Evolutionary conservation across 2,888 invertebrate genomes (phyloP), one percentile per base, ranked within the genome.

Genomic region (Drosophila picticornis): DNA sequence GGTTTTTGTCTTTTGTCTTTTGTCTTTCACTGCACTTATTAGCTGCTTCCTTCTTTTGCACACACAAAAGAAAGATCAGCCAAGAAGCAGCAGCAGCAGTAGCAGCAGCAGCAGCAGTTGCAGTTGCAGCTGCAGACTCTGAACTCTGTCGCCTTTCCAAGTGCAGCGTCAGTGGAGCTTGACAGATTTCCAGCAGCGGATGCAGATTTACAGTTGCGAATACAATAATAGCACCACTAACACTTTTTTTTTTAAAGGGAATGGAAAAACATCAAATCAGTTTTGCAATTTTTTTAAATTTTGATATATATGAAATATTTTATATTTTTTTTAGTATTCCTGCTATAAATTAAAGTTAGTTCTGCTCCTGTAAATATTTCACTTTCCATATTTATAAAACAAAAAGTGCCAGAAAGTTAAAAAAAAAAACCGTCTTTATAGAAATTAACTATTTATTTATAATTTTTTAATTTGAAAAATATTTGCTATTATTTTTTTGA

Each of bases 1-100:
- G 61, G 32, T 11, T 34, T 36, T n/a, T 13, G 9, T 58, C 19
- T 63, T 31, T 50, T 56, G n/a, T 55, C 22, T 63, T 31, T 50
- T 56, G 83, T 80, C 79, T 70, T 69, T 71, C 60, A 36, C 50
- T 87, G 87, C 83, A 83, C 78, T 87, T 84, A 84, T 87, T 84
- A 81, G 88, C 84, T 70, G 83, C 76, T 84, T 84, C 87, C 84
- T 81, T 61, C 29, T 57, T 29, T 46, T 60, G 71, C 77, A 78
- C 65, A 46, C 46, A 85, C 77, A 83, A 76, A 85, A 71, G 69
- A 60, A 67, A 75, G 71, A 84, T 75, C 65, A 57, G 55, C 60
- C 48, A 58, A 56, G 61, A 36, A 27, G 63, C 25, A 22, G 57
- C 66, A 63, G 59, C 46, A n/a, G 38, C 53, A 43, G 43, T 16